Base-by-base conservation (phyloP, 2,113 vertebrate genomes). In the Mungos mungo region DNA sequence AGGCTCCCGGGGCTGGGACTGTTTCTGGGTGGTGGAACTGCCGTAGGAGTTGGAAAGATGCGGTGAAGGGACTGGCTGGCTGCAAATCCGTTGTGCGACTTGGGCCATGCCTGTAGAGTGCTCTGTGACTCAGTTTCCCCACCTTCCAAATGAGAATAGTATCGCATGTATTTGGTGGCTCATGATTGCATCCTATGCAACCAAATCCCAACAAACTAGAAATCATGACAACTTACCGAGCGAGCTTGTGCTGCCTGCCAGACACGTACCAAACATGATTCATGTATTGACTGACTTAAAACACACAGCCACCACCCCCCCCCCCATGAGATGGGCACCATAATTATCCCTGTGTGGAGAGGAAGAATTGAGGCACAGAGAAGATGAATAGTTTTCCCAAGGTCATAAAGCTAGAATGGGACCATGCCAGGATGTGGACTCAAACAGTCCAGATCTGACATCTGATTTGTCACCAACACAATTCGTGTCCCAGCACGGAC, bases 1-100 rank as follows among this genome's bases (percentile, higher is more conserved):
- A 84, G 88, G 86, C 68, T 60, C n/a, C 52, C 94, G 90, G 71
- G 85, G 76, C 98, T 80, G 41, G 90, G 81, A 8, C n/a, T 15
- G 52, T 84, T 93, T 74, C 85, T 31, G 76, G 38, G n/a, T n/a
- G 10, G 60, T 23, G 52, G 10, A 45, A 47, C 71, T 31, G 21
- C 68, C 52, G 57, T 47, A 50, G 77, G 63, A 65, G 52, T 74
- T 14, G 6, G 7, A 81, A 86, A 57, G 65, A 35, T 14, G 6
- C 21, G 19, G 35, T 7, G 14, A 16, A 21, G 23, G 77, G 38
- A 10, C 60, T n/a, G 27, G 23, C 35, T 33, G 23, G n/a, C 54
- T 90, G 16, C 52, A 86, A 16, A 77, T 10, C 21, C 23, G 2
- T 6, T 60, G 5, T 52, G 9, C 38, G 65, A 38, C n/a, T 66